A percentile compares a stretch with the other conserved stretches of the same genome.
Evolutionary conservation across 2,888 invertebrate species (phyloP).

Genomic region (Drosophila stalkeri): DNA sequence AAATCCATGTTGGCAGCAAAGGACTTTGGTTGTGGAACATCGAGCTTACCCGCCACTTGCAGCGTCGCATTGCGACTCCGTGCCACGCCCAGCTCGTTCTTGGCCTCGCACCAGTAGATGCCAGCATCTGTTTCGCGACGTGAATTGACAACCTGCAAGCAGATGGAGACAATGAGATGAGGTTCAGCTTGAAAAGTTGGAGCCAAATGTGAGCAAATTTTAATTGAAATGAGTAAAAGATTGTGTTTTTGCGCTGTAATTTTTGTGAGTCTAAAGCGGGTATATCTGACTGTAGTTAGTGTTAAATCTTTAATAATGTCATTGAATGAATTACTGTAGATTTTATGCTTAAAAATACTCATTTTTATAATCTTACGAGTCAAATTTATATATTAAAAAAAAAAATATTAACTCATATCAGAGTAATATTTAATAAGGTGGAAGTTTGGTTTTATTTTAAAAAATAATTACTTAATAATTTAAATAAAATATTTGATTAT

Average conservation of each 20-base stretch:
- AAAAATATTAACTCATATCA: neutral
- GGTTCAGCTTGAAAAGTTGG: slow-evolving; percentile 31
- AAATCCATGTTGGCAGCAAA: slow-evolving; percentile 54
- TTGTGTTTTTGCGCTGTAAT: slow-evolving; percentile 12
- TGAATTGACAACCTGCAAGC: slow-evolving; percentile 89
- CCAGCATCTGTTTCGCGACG: slow-evolving; percentile 91
- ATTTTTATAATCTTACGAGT: too few relatives aligned
- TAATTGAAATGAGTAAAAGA: slow-evolving; percentile 67
- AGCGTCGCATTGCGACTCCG: slow-evolving; percentile 94
- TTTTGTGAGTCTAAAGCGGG: neutral
- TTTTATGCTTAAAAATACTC: too few relatives aligned
- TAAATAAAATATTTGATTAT: too few relatives aligned
- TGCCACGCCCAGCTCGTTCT: slow-evolving; percentile 92
- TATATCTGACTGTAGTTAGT: neutral
- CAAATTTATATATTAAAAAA: too few relatives aligned
- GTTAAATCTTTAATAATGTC: too few relatives aligned
- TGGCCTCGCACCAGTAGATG: slow-evolving; percentile 95
- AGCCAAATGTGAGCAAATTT: slow-evolving; percentile 55
- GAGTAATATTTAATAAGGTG: neutral
- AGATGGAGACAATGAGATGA: slow-evolving; percentile 14
- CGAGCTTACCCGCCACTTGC: slow-evolving; percentile 91
- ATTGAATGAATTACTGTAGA: too few relatives aligned
- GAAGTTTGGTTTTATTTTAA: too few relatives aligned
- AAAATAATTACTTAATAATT: too few relatives aligned
- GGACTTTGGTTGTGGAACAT: neutral